Evolutionary conservation across 2,113 vertebrate species (phyloP).

Genomic region (Hyaena hyaena): DNA sequence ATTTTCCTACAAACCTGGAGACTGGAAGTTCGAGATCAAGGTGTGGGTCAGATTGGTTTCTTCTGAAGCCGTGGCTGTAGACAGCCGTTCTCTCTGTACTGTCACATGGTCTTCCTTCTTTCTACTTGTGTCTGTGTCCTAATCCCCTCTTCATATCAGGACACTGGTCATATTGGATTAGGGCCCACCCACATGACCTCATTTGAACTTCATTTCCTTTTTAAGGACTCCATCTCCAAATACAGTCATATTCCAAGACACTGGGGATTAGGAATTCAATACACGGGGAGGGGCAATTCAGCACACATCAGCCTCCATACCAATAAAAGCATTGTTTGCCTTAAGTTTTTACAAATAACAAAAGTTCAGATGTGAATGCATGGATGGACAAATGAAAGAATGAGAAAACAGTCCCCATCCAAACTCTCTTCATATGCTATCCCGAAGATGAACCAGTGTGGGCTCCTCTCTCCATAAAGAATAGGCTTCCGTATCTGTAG

Average conservation of each 20-base stretch:
- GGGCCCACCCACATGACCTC: neutral
- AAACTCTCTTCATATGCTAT: neutral
- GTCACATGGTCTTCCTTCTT: too few species aligned
- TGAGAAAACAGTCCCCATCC: neutral
- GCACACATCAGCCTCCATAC: neutral
- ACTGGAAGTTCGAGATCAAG: neutral
- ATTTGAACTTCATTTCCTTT: neutral
- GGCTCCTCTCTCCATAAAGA: neutral
- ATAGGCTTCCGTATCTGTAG: neutral
- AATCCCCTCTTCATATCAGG: neutral
- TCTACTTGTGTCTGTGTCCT: too few species aligned
- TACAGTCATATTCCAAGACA: neutral
- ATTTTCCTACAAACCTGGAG: neutral
- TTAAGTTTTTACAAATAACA: neutral
- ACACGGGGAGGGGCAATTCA: fast-evolving
- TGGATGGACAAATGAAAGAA: neutral
- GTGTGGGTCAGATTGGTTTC: too few species aligned
- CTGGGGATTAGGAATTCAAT: neutral
- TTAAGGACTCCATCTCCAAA: neutral
- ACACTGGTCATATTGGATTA: neutral
- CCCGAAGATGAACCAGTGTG: fast-evolving
- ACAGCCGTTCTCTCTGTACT: neutral
- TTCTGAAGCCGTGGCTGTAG: neutral
- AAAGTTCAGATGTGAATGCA: neutral
- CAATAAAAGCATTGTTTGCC: neutral